Evolutionary conservation across 2,797 vertebrate genomes (phyloP).

Genomic region (Mareca strepera): DNA sequence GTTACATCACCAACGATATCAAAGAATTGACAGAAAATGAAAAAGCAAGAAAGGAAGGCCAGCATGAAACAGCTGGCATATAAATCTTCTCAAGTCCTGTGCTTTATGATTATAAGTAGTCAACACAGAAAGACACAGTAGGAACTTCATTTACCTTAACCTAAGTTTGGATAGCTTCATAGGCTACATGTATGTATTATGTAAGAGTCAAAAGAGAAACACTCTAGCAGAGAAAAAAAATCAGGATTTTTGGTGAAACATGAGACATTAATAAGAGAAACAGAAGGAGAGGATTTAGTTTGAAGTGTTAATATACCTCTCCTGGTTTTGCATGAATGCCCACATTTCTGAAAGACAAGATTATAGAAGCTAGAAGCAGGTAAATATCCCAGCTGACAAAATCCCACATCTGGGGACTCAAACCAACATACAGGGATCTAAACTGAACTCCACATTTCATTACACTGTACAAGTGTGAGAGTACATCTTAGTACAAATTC

Average conservation of each 20-base stretch:
- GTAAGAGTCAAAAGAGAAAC: background rate
- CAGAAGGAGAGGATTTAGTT: background rate
- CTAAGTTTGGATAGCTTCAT: background rate
- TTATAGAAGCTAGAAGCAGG: background rate
- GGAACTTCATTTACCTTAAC: background rate
- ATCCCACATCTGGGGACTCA: background rate
- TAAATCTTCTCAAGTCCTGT: background rate
- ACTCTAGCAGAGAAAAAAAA: background rate
- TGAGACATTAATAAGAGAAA: background rate
- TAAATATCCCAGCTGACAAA: background rate
- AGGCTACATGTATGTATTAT: too few species aligned
- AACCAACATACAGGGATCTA: background rate
- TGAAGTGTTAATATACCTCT: background rate
- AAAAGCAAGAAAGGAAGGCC: background rate
- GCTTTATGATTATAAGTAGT: background rate
- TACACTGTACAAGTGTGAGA: background rate
- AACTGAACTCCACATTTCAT: background rate
- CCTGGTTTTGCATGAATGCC: rapidly evolving
- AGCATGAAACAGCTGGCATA: background rate
- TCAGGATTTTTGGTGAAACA: background rate
- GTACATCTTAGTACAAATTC: background rate
- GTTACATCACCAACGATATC: background rate
- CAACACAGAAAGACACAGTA: background rate
- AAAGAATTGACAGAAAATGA: background rate
- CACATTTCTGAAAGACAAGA: background rate